phyloP scores from a whole-genome alignment of 2,888 invertebrate species.

The Heliconius hortense region DNA sequence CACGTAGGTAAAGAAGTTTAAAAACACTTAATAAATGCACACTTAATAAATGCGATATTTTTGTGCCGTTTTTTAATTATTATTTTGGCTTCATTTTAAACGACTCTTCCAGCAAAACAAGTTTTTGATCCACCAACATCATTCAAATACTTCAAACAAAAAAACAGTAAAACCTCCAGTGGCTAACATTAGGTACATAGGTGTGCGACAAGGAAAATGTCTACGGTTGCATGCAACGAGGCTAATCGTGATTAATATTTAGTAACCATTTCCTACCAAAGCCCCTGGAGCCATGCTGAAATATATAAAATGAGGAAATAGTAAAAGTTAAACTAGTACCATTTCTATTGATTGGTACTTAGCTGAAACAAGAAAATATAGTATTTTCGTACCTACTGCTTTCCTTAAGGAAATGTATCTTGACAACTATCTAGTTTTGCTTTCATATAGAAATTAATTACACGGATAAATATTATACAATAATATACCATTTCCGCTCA shows the following conservation, averaged over 20 bases:
- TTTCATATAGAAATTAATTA: neutral
- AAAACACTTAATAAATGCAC: too few species aligned
- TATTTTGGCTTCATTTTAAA: too few species aligned
- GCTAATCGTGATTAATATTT: slow-evolving; percentile 3
- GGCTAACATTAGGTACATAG: neutral
- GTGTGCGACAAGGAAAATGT: slow-evolving; percentile 4
- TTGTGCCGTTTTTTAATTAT: too few species aligned
- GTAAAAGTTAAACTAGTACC: neutral
- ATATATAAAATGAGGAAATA: slow-evolving; percentile 6
- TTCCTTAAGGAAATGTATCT: neutral
- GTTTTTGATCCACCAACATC: too few species aligned
- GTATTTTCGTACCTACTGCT: neutral
- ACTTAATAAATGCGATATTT: too few species aligned
- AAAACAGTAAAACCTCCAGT: neutral
- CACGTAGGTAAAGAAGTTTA: too few species aligned
- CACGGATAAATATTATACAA: slow-evolving; percentile 7
- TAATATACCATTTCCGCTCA: neutral
- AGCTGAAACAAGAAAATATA: neutral
- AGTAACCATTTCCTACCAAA: neutral
- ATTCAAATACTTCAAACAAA: neutral
- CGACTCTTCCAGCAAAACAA: too few species aligned
- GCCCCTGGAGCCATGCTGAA: neutral
- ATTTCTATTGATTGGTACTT: neutral
- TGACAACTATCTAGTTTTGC: neutral
- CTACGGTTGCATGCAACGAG: neutral